Evolutionary conservation across 2,113 vertebrate genomes (phyloP), one percentile per base, ranked within the genome.

Genomic region (Phaethon lepturus): DNA sequence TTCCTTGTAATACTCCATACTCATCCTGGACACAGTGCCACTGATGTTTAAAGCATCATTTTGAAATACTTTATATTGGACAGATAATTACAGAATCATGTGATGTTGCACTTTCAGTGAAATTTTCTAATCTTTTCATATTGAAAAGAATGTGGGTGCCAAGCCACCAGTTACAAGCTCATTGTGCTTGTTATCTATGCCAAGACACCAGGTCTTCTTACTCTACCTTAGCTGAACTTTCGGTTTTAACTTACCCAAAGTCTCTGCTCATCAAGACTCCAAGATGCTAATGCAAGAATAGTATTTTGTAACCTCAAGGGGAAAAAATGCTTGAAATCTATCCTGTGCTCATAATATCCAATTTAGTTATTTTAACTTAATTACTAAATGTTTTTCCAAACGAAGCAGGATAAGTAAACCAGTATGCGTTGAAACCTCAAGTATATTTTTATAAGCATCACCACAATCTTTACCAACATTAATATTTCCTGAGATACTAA

Each of bases 361-460:
- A 86, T 87, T 91, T 87, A 94, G 95, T 87, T 94, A 79, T 94
- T 96, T 93, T 85, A 55, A 67, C 60, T 85, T 81, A 92, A 92
- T 95, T 94, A 92, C 11, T 11, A 82, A 91, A 89, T 31, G 38
- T 40, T 91, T 92, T 84, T 69, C 73, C 86, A 78, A 86, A 74
- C 50, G 52, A 56, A 88, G 83, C n/a, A 92, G 72, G 35, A 14
- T 35, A 93, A 68, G 40, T 38, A 78, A 92, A 79, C 15, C 72
- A 71, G 73, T 4, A 72, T 9, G 19, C 0, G 0, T 4, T 29
- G 52, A 78, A 97, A 93, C 64, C 73, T 68, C 79, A 67, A 63
- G 13, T 40, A 9, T 26, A 40, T 81, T 86, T 91, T 94, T 42
- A 19, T 23, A 89, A 80, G 63, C 35, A 93, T 9, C 55, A 86